Percentiles rank a stretch among this genome's conserved stretches.
phyloP scores from a whole-genome alignment of 2,797 vertebrate genomes.

The Mico argentatus region DNA sequence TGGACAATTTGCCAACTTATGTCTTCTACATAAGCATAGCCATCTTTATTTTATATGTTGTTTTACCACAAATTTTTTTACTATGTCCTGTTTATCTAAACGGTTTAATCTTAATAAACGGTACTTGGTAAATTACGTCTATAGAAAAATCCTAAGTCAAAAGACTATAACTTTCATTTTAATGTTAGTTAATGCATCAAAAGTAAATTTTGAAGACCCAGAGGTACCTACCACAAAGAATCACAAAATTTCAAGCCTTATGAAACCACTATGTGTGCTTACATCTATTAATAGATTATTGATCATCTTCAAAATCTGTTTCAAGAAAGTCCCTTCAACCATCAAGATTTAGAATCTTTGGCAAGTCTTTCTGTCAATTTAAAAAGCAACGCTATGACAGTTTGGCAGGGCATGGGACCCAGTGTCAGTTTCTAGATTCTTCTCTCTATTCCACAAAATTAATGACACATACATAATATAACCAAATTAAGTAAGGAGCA shows the following conservation, averaged over 20 bases:
- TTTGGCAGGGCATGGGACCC: neutral
- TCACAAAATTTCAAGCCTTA: slow-evolving; percentile 16
- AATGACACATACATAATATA: neutral
- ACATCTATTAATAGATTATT: slow-evolving; percentile 10
- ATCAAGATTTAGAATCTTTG: neutral
- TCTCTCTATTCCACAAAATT: neutral
- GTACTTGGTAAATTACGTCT: slow-evolving; percentile 18
- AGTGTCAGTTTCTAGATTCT: neutral
- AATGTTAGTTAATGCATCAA: slow-evolving; percentile 36
- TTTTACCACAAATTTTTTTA: slow-evolving; percentile 38
- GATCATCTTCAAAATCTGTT: slow-evolving; percentile 32
- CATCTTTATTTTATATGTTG: slow-evolving; percentile 32
- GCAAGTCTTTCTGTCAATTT: neutral
- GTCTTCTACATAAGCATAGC: slow-evolving; percentile 3
- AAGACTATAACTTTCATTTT: slow-evolving; percentile 18
- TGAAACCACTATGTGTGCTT: neutral
- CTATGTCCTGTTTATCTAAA: neutral
- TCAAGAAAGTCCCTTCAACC: slow-evolving; percentile 23
- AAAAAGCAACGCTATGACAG: neutral
- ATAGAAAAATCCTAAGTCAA: slow-evolving; percentile 36
- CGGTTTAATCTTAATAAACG: slow-evolving; percentile 3
- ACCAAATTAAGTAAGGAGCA: neutral
- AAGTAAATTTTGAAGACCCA: slow-evolving; percentile 15
- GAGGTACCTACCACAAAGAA: neutral
- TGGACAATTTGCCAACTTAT: neutral